These are phyloP conservation scores for Platypus cylindrus DNA, from an alignment of 2,888 invertebrate species.

Conservation along the genomic window DNA sequence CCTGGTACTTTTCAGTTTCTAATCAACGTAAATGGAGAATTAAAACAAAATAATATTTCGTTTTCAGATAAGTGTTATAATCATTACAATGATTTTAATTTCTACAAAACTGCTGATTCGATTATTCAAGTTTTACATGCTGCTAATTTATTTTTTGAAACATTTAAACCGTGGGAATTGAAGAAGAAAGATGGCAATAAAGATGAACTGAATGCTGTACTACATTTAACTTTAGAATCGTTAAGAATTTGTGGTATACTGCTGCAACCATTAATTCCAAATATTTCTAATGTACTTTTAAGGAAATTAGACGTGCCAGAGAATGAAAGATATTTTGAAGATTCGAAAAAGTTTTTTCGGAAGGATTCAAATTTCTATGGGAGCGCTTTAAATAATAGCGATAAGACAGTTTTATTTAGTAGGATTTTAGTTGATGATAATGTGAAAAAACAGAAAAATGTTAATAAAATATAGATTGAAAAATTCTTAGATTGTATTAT, in stretches of 20 bases:
- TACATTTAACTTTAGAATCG: conserved; percentile 77
- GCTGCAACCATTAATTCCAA: conserved; percentile 77
- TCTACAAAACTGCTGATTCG: conserved; percentile 71
- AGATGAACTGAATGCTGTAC: conserved; percentile 53
- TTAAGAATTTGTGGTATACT: conserved; percentile 67
- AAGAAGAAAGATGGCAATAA: conserved; percentile 43
- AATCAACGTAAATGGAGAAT: too few species aligned
- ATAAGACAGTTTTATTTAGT: conserved; percentile 26
- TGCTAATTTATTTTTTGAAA: conserved; percentile 79
- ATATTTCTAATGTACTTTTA: conserved; percentile 52
- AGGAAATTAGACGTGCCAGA: conserved; percentile 47
- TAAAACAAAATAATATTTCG: conserved; percentile 4
- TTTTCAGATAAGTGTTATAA: conserved; percentile 46
- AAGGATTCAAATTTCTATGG: conserved; percentile 18
- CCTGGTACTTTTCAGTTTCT: conserved; percentile 37
- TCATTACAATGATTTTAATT: conserved; percentile 63
- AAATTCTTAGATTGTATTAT: too few species aligned
- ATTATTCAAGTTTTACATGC: conserved; percentile 61
- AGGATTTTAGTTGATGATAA: conserved; percentile 25
- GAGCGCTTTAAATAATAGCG: conserved; percentile 19
- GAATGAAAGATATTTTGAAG: conserved; percentile 40
- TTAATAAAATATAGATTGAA: too few species aligned
- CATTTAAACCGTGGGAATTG: conserved; percentile 80
- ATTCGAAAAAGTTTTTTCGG: conserved; percentile 32
- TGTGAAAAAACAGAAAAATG: too few species aligned